Evolutionary conservation across 2,797 vertebrate genomes (phyloP).

Genomic region (Mormyrus proboscirostris): DNA sequence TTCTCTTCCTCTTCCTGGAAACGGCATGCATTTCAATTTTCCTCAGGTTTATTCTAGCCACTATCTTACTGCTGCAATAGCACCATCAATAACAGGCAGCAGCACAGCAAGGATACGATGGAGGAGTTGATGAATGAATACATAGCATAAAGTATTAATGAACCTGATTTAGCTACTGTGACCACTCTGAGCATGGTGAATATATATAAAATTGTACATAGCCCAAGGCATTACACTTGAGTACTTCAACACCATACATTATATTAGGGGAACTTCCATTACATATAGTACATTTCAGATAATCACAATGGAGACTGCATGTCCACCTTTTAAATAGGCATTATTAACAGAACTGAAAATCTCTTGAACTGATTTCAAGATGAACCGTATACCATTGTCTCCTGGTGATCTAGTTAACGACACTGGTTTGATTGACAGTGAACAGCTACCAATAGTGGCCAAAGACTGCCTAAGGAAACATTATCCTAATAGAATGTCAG

Average conservation of each 20-base stretch:
- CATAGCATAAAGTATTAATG: slow-evolving; percentile 45
- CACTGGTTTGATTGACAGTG: neutral
- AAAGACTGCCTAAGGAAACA: slow-evolving; percentile 26
- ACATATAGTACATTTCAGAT: neutral
- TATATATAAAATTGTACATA: neutral
- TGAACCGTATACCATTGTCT: neutral
- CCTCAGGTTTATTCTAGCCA: slow-evolving; percentile 22
- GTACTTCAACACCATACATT: neutral
- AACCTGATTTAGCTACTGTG: slow-evolving; percentile 27
- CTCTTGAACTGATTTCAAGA: neutral
- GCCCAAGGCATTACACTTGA: neutral
- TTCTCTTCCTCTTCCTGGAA: neutral
- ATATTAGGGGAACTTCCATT: neutral
- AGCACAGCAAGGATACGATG: neutral
- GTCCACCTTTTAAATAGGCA: neutral
- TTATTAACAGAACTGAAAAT: neutral
- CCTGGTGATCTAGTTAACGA: neutral
- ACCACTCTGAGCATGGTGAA: neutral
- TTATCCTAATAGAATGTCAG: slow-evolving; percentile 12
- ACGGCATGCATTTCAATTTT: neutral
- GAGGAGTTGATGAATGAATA: slow-evolving; percentile 36
- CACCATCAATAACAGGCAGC: neutral
- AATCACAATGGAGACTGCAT: neutral
- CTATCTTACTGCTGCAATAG: slow-evolving; percentile 14
- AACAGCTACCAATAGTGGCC: slow-evolving; percentile 28